Evolutionary conservation across 1,140 invertebrate species (phyloP), one percentile per base, ranked within the genome.

Genomic region (Drosophila obscura): DNA sequence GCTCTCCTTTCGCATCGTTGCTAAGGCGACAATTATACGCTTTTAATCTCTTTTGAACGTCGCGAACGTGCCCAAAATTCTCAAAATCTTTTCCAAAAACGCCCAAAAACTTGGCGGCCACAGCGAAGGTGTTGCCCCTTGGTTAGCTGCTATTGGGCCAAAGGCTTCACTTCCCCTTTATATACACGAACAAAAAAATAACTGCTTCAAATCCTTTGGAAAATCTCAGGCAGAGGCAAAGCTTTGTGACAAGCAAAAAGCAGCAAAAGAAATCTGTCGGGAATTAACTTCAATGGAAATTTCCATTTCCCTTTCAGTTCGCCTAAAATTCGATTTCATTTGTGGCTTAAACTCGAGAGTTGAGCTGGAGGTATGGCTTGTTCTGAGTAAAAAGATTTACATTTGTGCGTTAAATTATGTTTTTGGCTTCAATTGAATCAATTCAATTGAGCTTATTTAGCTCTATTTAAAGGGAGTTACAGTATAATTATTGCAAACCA

Each of bases 11-110:
- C 46, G 15, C 56, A 19, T 51, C 45, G 8, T 61, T 88, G 79
- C 83, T 89, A 88, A 88, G 83, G 83, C 83, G 83, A 88, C 83
- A 88, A 88, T 88, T 88, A 88, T 88, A 88, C 83, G 83, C 83
- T 88, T 88, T 88, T 88, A 88, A 88, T 88, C 84, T 88, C 83
- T 88, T 88, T 88, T 88, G 83, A 88, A 88, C 83, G 83, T 88
- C 83, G 84, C 73, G 77, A 84, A 88, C 83, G 83, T 88, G 83
- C 83, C 80, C 83, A 88, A 88, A 87, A 87, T 87, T 89, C 71
- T 80, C 65, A 87, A 87, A 87, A 85, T 85, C 81, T 85, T 82
- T 64, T 45, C 73, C 39, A 59, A 75, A 74, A 58, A 48, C 62
- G 35, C 43, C 46, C 48, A 52, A 44, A 74, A 74, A 66, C 52